A percentile compares a stretch with the other conserved stretches of the same genome.
phyloP scores from a whole-genome alignment of 2,797 vertebrate species.

The Hypotaenidia philippensis region DNA sequence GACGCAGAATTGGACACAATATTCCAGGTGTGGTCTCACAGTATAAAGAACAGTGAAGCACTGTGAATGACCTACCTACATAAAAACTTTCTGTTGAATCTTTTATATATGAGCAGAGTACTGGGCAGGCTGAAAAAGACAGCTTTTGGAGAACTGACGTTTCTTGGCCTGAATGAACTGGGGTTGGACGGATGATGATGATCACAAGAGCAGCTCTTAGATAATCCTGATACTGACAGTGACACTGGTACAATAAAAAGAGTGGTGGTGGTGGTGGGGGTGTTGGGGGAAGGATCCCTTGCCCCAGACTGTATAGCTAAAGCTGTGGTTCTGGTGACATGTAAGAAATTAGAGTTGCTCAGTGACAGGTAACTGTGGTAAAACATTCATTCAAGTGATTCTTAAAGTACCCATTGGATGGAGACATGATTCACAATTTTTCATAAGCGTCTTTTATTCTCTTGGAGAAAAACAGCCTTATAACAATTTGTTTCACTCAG shows the following conservation, averaged over 20 bases:
- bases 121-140: neutral
- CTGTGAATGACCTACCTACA: neutral
- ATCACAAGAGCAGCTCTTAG: neutral
- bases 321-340: neutral
- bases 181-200: fast-evolving
- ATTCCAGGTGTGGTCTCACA: too few species aligned
- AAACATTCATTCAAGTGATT: neutral
- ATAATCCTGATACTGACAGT: neutral
- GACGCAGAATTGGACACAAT: too few species aligned
- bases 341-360: neutral
- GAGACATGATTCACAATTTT: neutral
- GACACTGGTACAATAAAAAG: neutral
- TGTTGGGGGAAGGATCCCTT: neutral
- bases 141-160: neutral
- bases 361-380: neutral
- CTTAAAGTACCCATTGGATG: neutral
- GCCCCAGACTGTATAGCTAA: neutral
- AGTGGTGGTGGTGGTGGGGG: too few species aligned
- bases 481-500: neutral
- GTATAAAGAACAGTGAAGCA: neutral
- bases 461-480: neutral
- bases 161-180: neutral
- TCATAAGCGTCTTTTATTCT: neutral
- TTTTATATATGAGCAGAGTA: neutral
- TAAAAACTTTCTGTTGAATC: neutral